Conservation (phyloP, 1,140 invertebrate species). For the Leptoteleia sp. region DNA sequence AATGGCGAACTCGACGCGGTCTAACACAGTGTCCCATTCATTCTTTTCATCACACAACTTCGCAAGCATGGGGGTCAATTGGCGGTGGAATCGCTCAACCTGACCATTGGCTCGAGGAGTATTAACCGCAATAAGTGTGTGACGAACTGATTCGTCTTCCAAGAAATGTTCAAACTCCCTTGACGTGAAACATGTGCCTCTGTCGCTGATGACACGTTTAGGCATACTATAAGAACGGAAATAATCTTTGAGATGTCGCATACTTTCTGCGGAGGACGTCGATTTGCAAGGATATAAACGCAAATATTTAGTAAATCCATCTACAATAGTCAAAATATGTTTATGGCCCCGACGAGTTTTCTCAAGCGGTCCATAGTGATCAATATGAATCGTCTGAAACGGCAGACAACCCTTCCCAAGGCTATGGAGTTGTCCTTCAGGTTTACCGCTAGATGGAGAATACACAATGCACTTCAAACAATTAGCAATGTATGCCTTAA, state of each 20-base stretch:
- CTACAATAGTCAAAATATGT: conserved; percentile 54
- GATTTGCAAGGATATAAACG: conserved; percentile 3
- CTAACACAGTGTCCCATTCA: background rate
- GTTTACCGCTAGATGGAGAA: conserved; percentile 39
- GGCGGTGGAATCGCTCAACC: background rate
- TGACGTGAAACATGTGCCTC: background rate
- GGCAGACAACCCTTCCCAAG: conserved; percentile 64
- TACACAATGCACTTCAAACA: conserved; percentile 33
- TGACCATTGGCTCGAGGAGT: background rate
- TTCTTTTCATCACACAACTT: background rate
- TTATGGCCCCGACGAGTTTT: conserved; percentile 17
- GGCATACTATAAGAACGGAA: background rate
- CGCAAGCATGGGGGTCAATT: background rate
- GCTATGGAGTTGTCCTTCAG: conserved; percentile 64
- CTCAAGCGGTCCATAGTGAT: conserved; percentile 61
- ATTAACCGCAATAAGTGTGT: background rate
- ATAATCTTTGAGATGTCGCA: conserved; percentile 4
- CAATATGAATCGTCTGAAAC: conserved; percentile 65
- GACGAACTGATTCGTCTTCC: background rate
- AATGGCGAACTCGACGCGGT: background rate
- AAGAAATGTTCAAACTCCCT: background rate
- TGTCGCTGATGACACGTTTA: background rate
- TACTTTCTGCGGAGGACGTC: background rate
- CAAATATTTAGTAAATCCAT: conserved; percentile 54
- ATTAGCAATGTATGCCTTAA: background rate